A percentile compares a stretch with the other conserved stretches of the same genome.
phyloP scores from a whole-genome alignment of 2,113 vertebrate genomes.

The Nanorana parkeri region DNA sequence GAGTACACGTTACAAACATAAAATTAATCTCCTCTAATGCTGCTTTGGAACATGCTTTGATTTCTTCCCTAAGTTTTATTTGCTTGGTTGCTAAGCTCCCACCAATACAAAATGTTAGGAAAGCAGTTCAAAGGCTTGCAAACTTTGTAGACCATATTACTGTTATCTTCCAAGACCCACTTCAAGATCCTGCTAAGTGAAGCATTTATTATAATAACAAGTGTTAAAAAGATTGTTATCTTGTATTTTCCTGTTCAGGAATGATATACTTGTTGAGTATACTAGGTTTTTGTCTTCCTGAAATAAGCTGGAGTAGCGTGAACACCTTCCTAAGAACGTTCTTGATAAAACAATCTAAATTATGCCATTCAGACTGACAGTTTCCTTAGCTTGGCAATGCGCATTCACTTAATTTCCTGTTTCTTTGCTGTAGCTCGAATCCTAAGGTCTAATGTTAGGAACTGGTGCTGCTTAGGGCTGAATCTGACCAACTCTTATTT shows the following conservation, averaged over 20 bases:
- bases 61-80: constrained; percentile 31
- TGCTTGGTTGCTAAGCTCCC: constrained; percentile 31
- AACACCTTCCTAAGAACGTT: background rate
- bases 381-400: too few species aligned
- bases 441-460: too few species aligned
- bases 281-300: background rate
- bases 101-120: background rate
- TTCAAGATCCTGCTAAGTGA: constrained; percentile 22
- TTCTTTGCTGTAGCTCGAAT: too few species aligned
- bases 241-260: constrained; percentile 19
- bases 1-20: constrained; percentile 6
- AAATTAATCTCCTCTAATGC: constrained; percentile 7
- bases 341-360: background rate
- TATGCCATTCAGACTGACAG: too few species aligned
- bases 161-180: constrained; percentile 29
- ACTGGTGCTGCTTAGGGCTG: too few species aligned
- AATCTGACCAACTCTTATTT: too few species aligned
- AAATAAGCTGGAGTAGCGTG: background rate
- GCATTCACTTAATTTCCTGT: too few species aligned
- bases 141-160: constrained; percentile 13
- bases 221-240: constrained; percentile 28
- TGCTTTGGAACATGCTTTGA: constrained; percentile 9
- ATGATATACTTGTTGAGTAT: constrained; percentile 4
- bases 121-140: constrained; percentile 33
- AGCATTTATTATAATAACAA: constrained; percentile 21